These are phyloP conservation scores for Parnassius orleans DNA, from an alignment of 2,888 invertebrate genomes.

Conservation along the genomic window DNA sequence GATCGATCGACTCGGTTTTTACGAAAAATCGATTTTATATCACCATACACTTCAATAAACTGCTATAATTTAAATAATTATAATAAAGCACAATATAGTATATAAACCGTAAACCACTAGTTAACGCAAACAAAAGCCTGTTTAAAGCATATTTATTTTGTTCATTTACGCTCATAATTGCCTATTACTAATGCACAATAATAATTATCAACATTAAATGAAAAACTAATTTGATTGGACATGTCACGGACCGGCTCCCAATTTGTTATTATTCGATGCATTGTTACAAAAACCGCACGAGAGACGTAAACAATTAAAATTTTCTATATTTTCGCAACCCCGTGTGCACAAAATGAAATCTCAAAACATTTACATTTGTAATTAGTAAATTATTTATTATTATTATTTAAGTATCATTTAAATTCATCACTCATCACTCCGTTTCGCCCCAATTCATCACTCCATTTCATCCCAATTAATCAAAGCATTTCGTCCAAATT, in stretches of 20 bases:
- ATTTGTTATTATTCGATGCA: conserved; percentile 59
- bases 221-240: conserved; percentile 58
- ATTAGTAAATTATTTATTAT: background rate
- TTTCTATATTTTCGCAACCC: conserved; percentile 29
- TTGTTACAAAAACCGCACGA: conserved; percentile 59
- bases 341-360: conserved; percentile 39
- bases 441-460: no score
- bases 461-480: no score
- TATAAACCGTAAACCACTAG: conserved; percentile 19
- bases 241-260: conserved; percentile 47
- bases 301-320: conserved; percentile 65
- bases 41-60: no score
- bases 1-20: no score
- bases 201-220: conserved; percentile 41
- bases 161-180: conserved; percentile 19
- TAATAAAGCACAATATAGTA: background rate
- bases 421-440: no score
- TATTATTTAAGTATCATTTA: no score
- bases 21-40: no score
- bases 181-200: conserved; percentile 31
- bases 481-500: no score
- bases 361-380: conserved; percentile 26
- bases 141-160: conserved; percentile 25
- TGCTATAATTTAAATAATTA: no score
- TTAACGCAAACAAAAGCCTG: conserved; percentile 27